Evolutionary conservation across 2,797 vertebrate species (phyloP), one percentile per base, ranked within the genome.

Genomic region (Hippocampus kuda): DNA sequence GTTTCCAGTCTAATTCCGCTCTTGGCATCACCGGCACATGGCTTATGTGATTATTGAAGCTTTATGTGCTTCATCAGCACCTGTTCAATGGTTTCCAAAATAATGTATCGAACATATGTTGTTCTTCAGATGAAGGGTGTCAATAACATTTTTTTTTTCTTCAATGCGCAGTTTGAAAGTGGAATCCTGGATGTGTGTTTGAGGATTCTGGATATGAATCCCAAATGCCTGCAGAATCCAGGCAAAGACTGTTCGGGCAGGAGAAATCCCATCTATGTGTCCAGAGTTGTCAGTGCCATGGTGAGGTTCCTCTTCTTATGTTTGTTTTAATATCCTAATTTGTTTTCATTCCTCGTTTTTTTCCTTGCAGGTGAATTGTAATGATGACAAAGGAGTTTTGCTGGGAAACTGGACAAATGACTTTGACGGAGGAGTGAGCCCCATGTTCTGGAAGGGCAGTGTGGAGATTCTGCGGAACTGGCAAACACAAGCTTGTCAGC

Each of bases 251-350:
- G 89, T 74, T 93, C 94, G 2, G 91, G 91, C n/a, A 92, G 96
- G 75, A 90, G 89, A 8, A 93, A 91, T 72, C 94, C 96, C 0
- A 78, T 94, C 53, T 98, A 99, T 9, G 87, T 99, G 4, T 90
- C 92, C 82, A 88, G 97, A 79, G 93, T 96, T 71, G 90, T 99
- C 57, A 98, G 95, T 48, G 92, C 88, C 65, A 99, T 99, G 97
- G 97, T 97, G 79, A 90, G 92, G 15, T 68, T 7, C 8, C 16
- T 16, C n/a, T 42, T 1, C 44, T 18, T 12, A 20, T 27, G 1
- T 20, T 13, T 30, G 8, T 48, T 53, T 44, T 16, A 26, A 27
- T 24, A 38, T 8, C 6, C 7, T 9, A 2, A 9, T 57, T 16
- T 12, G 3, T 20, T 63, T 66, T 51, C 34, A 44, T 56, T 56